Conservation (phyloP, 2,113 vertebrate species). For the Mustela nigripes region DNA sequence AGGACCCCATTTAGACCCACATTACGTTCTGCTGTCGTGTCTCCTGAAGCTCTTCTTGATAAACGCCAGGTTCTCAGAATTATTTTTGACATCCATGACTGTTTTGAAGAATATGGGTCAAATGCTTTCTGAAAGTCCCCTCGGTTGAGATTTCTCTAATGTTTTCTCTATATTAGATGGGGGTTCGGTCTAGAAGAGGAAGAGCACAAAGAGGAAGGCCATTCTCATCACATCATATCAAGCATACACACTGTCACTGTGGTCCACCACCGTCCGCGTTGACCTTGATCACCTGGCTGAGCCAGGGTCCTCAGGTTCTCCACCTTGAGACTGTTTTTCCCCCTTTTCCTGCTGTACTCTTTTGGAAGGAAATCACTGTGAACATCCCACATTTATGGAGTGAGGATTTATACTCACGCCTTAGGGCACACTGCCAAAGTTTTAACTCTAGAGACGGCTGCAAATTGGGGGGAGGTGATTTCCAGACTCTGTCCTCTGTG, state of each 20-base stretch:
- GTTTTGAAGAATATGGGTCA: background rate
- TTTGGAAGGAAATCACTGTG: background rate
- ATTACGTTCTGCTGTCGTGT: rapidly evolving
- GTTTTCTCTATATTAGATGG: background rate
- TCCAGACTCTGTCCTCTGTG: background rate
- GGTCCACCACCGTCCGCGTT: rapidly evolving
- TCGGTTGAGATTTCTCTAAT: rapidly evolving
- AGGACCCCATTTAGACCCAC: rapidly evolving
- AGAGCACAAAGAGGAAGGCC: rapidly evolving
- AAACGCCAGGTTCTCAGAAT: background rate
- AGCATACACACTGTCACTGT: rapidly evolving
- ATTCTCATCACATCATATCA: rapidly evolving
- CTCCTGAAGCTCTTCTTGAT: background rate
- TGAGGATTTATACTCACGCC: background rate
- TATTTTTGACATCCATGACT: background rate
- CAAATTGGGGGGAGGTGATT: background rate
- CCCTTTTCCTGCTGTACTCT: rapidly evolving
- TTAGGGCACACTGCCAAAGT: background rate
- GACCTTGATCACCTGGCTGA: background rate
- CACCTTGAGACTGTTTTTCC: rapidly evolving
- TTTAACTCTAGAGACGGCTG: background rate
- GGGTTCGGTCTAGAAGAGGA: background rate
- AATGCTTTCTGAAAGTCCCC: background rate
- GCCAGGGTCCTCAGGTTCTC: rapidly evolving
- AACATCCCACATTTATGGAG: no score